Base-by-base conservation (phyloP, 2,888 invertebrate species). In the Petrolisthes cinctipes region DNA sequence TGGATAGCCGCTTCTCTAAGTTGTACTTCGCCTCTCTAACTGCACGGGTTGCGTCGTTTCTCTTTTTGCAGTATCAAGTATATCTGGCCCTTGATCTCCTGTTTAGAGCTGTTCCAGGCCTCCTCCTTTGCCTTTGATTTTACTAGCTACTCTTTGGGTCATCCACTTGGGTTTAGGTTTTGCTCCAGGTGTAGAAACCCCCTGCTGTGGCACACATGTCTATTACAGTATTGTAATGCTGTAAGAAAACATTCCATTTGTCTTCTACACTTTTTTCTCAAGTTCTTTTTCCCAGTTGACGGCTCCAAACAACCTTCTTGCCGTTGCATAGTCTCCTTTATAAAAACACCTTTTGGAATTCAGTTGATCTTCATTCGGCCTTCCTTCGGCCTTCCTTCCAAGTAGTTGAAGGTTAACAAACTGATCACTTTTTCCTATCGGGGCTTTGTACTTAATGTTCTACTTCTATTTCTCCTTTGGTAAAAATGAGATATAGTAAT, bases 81-180 rank as follows among this genome's bases (percentile, higher is more conserved):
- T 82, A 82, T 66, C 51, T 14, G 11, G 66, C 9, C 6, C 23
- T 66, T 82, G 82, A 66, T 23, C 82, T 82, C 66, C 23, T 66
- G 68, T 23, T 11, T 6, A 20, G 61, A 82, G n/a, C 82, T 82
- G 6, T 14, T 82, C 66, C 82, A 82, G 5, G 82, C 61, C 9
- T 37, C 82, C 51, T 82, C 82, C 82, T 23, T 66, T 61, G 37
- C 57, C 23, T 14, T 20, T 37, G 9, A 82, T 20, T 61, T 82
- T 82, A 23, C 23, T 61, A 4, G 23, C 6, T 23, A 79, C 79
- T 54, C 79, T 79, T n/a, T 23, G 37, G 7, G 61, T 61, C 51
- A 82, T 66, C 20, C 82, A 82, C n/a, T 82, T 82, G 37, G 66
- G 82, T 68, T 68, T 61, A n/a, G 79, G 79, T 79, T 56, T 79